Conservation (phyloP, 2,888 invertebrate species). For the Empis livida region DNA sequence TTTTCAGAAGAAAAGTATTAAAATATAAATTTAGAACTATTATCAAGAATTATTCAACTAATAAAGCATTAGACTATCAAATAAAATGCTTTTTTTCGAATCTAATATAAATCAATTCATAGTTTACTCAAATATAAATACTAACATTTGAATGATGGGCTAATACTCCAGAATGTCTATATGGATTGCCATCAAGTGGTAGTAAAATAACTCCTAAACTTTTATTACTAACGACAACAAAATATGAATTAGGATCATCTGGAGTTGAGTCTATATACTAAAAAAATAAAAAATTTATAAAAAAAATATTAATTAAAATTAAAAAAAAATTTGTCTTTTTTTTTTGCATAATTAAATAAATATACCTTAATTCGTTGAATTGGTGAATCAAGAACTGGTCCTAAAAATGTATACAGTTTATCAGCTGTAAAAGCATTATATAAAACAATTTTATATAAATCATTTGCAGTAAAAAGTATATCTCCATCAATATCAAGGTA, state of each 20-base stretch:
- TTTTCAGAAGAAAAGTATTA: too few relatives aligned
- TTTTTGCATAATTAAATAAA: background rate
- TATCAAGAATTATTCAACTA: too few relatives aligned
- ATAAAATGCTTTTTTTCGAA: too few relatives aligned
- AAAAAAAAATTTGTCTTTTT: too few relatives aligned
- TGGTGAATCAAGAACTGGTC: conserved; percentile 54
- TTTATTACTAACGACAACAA: conserved; percentile 7
- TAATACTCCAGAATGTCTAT: conserved; percentile 45
- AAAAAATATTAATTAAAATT: too few relatives aligned
- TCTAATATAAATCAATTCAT: too few relatives aligned
- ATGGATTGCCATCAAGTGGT: conserved; percentile 65
- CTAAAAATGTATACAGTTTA: conserved; percentile 51
- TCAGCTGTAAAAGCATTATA: conserved; percentile 48
- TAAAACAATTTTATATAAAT: conserved; percentile 54
- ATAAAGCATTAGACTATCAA: too few relatives aligned
- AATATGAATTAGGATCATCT: background rate
- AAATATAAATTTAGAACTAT: too few relatives aligned
- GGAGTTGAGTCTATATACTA: background rate
- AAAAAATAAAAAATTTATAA: background rate
- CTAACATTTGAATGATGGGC: conserved; percentile 53
- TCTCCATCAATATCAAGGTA: conserved; percentile 1
- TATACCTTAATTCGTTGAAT: conserved; percentile 36
- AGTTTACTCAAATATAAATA: background rate
- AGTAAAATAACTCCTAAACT: conserved; percentile 54
- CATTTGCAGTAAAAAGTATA: conserved; percentile 10